A percentile compares a stretch with the other conserved stretches of the same genome.
phyloP scores from a whole-genome alignment of 2,113 vertebrate genomes.

The Protobothrops mucrosquamatus region DNA sequence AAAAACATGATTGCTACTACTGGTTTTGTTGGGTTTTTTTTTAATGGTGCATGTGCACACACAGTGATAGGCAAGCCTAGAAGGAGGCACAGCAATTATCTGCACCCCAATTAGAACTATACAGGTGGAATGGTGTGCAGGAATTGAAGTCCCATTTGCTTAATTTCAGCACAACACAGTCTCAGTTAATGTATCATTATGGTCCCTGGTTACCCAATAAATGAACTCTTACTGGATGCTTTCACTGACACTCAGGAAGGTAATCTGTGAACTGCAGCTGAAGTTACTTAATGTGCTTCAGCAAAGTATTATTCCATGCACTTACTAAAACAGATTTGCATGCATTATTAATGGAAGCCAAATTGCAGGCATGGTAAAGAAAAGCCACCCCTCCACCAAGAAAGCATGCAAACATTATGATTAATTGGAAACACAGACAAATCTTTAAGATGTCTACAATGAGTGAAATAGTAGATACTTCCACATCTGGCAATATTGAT shows the following conservation, averaged over 20 bases:
- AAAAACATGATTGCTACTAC: neutral
- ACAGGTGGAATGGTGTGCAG: conserved; percentile 4
- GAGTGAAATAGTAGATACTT: conserved; percentile 54
- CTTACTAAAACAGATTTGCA: conserved; percentile 61
- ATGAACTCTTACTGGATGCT: conserved; percentile 55
- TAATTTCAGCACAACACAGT: conserved; percentile 14
- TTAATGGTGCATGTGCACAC: neutral
- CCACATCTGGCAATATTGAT: conserved; percentile 37
- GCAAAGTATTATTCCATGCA: conserved; percentile 29
- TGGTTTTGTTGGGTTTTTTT: neutral
- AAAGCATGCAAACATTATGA: conserved; percentile 62
- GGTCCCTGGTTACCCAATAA: conserved; percentile 57
- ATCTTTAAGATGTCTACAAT: conserved; percentile 55
- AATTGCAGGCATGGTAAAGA: conserved; percentile 58
- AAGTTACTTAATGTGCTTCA: conserved; percentile 56
- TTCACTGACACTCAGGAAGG: conserved; percentile 48
- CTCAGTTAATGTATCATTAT: conserved; percentile 43
- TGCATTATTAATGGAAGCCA: conserved; percentile 70
- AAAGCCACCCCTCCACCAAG: conserved; percentile 55
- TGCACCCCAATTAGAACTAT: neutral
- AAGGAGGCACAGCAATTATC: neutral
- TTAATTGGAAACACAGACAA: conserved; percentile 60
- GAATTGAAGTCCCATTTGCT: conserved; percentile 25
- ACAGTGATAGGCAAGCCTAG: neutral
- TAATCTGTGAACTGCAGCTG: conserved; percentile 48